Evolutionary conservation across 1,140 invertebrate species (phyloP), one percentile per base, ranked within the genome.

Genomic region (Cotesia glomerata): DNA sequence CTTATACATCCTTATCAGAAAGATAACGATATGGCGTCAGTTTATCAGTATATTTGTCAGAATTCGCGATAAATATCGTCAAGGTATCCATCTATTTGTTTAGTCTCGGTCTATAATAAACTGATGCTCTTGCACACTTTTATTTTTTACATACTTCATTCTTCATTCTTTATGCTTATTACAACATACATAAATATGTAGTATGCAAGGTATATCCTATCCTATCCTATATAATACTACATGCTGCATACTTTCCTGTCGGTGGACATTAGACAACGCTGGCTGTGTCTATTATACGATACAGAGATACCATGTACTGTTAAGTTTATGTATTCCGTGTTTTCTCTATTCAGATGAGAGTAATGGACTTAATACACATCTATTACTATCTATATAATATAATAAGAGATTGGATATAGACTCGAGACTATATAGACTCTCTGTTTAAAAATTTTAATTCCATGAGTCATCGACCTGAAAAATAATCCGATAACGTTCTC

Each of bases 21-120:
- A 62, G 59, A 62, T 62, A 62, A 34, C 26, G 59, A 62, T 62
- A 62, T 35, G 59, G 35, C 59, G 59, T 62, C 59, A 14, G 9
- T 39, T 62, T 62, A 62, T 62, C 59, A 62, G 59, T 35, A 62
- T 62, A 62, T 62, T 62, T 62, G 59, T 62, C 59, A 8, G 8
- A 35, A 39, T 62, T 36, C 32, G 34, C 59, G 59, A 62, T 39
- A 62, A 35, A 62, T 35, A 58, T 5, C 56, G 8, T 18, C 56
- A 62, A 39, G 35, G 59, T 39, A 62, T 39, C 13, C 35, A 35
- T 62, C 32, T 39, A 62, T 62, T 62, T 62, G 59, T 62, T 62
- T 62, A 35, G 35, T 36, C 59, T 8, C 52, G 39, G 39, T 56
- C n/a, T 18, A 56, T 56, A 14, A 56, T 56, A 16, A 18, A 14